phyloP scores from a whole-genome alignment of 2,888 invertebrate species.

The Andrena flavipes region DNA sequence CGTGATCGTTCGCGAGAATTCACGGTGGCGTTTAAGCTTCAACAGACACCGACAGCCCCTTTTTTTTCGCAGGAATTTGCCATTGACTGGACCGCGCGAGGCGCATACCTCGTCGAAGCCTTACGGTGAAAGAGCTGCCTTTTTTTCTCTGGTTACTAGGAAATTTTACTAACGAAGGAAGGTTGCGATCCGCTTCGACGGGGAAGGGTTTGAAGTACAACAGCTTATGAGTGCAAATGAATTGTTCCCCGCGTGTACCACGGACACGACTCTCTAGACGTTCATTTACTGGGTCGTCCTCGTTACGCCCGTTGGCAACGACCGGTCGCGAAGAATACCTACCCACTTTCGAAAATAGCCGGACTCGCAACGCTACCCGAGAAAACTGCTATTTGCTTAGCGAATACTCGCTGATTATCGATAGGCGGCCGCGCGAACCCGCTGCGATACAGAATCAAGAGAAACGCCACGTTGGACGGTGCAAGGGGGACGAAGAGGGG shows the following conservation, averaged over 20 bases:
- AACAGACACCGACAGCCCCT: conserved; percentile 35
- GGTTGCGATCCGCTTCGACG: neutral
- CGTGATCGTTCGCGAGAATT: conserved; percentile 60
- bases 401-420: conserved; percentile 73
- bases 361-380: conserved; percentile 61
- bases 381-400: conserved; percentile 73
- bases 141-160: conserved; percentile 30
- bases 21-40: conserved; percentile 31
- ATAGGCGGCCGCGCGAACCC: conserved; percentile 54
- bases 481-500: neutral
- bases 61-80: conserved; percentile 47
- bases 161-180: neutral
- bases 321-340: conserved; percentile 33
- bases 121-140: conserved; percentile 1
- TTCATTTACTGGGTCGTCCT: conserved; percentile 29
- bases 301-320: conserved; percentile 29
- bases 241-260: neutral
- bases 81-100: conserved; percentile 15
- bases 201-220: neutral
- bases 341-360: conserved; percentile 55
- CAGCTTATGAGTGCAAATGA: neutral
- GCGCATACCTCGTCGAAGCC: conserved; percentile 37
- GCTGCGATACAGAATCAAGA: conserved; percentile 20
- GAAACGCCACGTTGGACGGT: neutral
- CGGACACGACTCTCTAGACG: neutral